Conservation (phyloP, 2,113 vertebrate species). For the Thryonomys swinderianus region DNA sequence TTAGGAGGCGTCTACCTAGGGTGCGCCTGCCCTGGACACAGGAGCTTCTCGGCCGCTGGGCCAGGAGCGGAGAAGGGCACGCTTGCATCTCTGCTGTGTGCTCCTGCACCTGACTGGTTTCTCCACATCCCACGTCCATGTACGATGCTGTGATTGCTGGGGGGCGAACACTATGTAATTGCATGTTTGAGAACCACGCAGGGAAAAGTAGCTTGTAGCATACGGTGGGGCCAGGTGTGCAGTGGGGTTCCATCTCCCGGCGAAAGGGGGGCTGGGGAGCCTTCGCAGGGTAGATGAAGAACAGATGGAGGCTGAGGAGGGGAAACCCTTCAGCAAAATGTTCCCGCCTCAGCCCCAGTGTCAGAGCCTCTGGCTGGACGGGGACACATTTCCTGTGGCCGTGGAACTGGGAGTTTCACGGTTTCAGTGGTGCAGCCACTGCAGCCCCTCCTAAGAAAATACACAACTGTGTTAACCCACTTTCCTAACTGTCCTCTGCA, state of each 20-base stretch:
- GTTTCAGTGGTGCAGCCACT: background rate
- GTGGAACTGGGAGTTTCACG: background rate
- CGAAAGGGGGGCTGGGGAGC: conserved; percentile 34
- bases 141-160: conserved; percentile 64
- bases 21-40: background rate
- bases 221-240: conserved; percentile 73
- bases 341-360: background rate
- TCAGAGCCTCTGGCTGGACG: background rate
- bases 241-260: conserved; percentile 30
- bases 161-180: conserved; percentile 76
- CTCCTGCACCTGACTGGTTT: background rate
- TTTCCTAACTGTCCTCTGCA: background rate
- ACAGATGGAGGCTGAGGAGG: background rate
- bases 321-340: background rate
- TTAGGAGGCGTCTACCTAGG: background rate
- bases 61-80: background rate
- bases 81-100: no score
- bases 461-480: background rate
- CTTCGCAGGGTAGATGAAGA: conserved; percentile 50
- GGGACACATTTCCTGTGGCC: background rate
- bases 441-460: background rate
- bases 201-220: conserved; percentile 62
- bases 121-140: background rate
- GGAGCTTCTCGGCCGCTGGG: background rate
- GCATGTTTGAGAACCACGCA: conserved; percentile 29